Base-by-base conservation (phyloP, 2,888 invertebrate species). In the Synergus itoensis region DNA sequence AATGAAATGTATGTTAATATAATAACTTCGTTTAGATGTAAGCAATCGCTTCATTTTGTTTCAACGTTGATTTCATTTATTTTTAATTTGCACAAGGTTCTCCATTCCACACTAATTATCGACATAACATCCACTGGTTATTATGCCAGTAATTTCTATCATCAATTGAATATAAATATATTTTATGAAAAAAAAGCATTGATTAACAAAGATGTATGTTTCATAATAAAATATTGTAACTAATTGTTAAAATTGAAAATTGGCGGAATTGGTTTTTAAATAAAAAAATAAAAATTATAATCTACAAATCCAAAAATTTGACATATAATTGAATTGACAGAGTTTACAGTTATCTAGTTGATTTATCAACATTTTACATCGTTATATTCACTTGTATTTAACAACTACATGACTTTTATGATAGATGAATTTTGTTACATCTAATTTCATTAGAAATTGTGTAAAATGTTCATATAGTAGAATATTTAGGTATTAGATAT, bases 381-480 rank as follows among this genome's bases (percentile, higher is more conserved):
- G 16, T 36, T 69, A 45, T 16, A 36, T 36, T 53, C 53, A 36
- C 36, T 28, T 36, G 5, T 36, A 48, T 36, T 40, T 53, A 28
- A 73, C 40, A 73, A 73, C 36, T 73, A 53, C 73, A 73, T 73
- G 40, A 40, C 5, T 4, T 36, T 73, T 4, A 4, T 53, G 5
- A 43, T 4, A 69, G 45, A 21, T 14, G 48, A 69, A 73, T 53
- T 36, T 53, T 57, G 0, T 73, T 36, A 28, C 11, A 5, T 14
- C 14, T 11, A 69, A 16, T 21, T 40, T 48, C 36, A 40, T 57
- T n/a, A 73, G 53, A 36, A 48, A 36, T 48, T 73, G n/a, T 69
- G 36, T 14, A 69, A 62, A 62, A 45, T 69, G 36, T 45, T 8
- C 67, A 67, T 28, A 2, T 14, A 28, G n/a, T 28, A 62, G 62